A percentile compares a stretch with the other conserved stretches of the same genome.
Evolutionary conservation across 1,140 invertebrate species (phyloP).

Genomic region (Drepana arcuata): DNA sequence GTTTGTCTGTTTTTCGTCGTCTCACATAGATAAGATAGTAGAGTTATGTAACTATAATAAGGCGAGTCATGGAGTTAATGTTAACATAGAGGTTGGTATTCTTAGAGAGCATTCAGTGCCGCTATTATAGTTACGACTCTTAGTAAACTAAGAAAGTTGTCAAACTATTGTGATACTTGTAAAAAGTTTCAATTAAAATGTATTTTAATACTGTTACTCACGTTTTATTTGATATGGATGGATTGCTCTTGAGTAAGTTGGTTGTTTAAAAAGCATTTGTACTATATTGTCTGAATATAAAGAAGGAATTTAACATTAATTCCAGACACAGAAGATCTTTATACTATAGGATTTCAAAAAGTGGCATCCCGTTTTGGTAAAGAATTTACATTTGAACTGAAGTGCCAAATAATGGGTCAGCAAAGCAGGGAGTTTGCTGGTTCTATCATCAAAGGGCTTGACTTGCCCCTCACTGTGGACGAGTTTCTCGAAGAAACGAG

Average conservation of each 20-base stretch:
- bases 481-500: slow-evolving; percentile 73
- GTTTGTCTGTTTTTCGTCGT: too few species aligned
- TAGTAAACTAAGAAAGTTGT: too few species aligned
- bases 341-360: slow-evolving; percentile 80
- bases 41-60: too few species aligned
- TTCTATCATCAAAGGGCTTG: slow-evolving; percentile 76
- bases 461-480: slow-evolving; percentile 80
- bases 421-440: slow-evolving; percentile 75
- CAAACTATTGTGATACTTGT: too few species aligned
- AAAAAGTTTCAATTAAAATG: too few species aligned
- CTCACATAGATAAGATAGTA: too few species aligned
- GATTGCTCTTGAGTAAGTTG: slow-evolving; percentile 56
- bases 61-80: too few species aligned
- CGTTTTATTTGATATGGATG: slow-evolving; percentile 69
- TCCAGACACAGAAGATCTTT: slow-evolving; percentile 89
- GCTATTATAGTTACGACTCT: too few species aligned
- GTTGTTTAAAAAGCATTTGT: not conserved
- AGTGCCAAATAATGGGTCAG: slow-evolving; percentile 83
- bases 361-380: slow-evolving; percentile 80
- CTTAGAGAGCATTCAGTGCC: too few species aligned
- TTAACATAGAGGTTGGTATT: too few species aligned
- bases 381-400: slow-evolving; percentile 83
- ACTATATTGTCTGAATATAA: too few species aligned
- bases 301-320: too few species aligned
- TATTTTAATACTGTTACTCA: slow-evolving; percentile 51